Evolutionary conservation across 2,888 invertebrate genomes (phyloP), one percentile per base, ranked within the genome.

Genomic region (Agrochola lychnidis): DNA sequence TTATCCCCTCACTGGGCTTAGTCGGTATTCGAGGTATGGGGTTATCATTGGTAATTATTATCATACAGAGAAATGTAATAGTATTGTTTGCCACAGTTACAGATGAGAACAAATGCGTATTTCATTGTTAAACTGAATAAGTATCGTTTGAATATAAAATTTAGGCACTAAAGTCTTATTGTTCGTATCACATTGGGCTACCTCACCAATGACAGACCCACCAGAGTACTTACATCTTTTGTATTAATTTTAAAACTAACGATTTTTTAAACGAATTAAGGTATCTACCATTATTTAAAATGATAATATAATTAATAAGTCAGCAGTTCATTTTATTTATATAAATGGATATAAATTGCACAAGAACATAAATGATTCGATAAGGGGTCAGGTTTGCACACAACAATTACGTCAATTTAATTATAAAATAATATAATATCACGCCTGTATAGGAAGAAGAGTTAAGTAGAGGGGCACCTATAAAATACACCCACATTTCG

Each of bases 11-110:
- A n/a, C 48, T 51, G 22, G 4, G n/a, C 30, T 1, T n/a, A 5
- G 51, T 42, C 12, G 63, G 40, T 73, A 5, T 73, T 19, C 42
- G 19, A 51, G 1, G 6, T 7, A 16, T 3, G 7, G 30, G 63
- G 56, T 64, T 74, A 57, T 73, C 77, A 14, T 14, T n/a, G n/a
- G 30, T 16, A 53, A 25, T 10, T 71, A 25, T 25, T 36, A 69
- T 61, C 7, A 16, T 1, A 30, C 16, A 62, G 19, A 30, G 2
- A 19, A 16, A 53, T 48, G 61, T 14, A 51, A 67, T 19, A 51
- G 10, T 66, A 30, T 51, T 19, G n/a, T 67, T 12, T 42, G 7
- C 12, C 25, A 64, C 22, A 64, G 12, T 71, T 30, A 30, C 22
- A 30, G 5, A 36, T n/a, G 22, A 25, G 7, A 56, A 16, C 3